Evolutionary conservation across 2,888 invertebrate genomes (phyloP), one percentile per base, ranked within the genome.

Genomic region (Xanthorhoe spadicearia): DNA sequence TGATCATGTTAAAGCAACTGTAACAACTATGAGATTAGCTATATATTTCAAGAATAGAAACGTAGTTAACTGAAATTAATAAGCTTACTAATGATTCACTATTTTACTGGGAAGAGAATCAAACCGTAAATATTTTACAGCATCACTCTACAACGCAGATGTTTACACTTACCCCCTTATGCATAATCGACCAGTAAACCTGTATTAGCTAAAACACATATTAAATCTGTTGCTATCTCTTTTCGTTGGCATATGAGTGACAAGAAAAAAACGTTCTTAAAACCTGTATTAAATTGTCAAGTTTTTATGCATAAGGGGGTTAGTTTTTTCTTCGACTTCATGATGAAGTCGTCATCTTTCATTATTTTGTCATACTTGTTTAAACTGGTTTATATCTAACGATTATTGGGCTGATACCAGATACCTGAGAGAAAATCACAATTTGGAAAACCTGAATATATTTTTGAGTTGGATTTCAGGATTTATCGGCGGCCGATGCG

Each of bases 401-500:
- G 23, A 10, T 38, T 38, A 38, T 38, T 38, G 38, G 38, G 38
- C 13, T 38, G 2, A 38, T 38, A 35, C 9, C 6, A 35, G 9
- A 8, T 35, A 8, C 6, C 35, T 38, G 13, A 13, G 10, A 32
- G 28, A 7, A 32, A 32, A 32, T 32, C 32, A 7, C 5, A 32
- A 32, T 32, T 32, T 32, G 1, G 1, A 35, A 18, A 17, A 10
- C 10, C 0, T 35, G 32, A 28, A 18, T n/a, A n/a, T n/a, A n/a
- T n/a, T n/a, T n/a, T n/a, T n/a, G 63, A 49, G 48, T 53, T 46
- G 18, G 60, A 50, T 77, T 82, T 10, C 97, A 97, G 94, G 98
- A 98, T 92, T 94, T 97, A 91, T 97, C 98, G 87, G 98, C 98
- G 81, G 97, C 98, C 79, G 99, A 99, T 94, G 99, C 99, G 79